Evolutionary conservation across 2,888 invertebrate genomes (phyloP), one percentile per base, ranked within the genome.

Genomic region (Drosophila percnosoma): DNA sequence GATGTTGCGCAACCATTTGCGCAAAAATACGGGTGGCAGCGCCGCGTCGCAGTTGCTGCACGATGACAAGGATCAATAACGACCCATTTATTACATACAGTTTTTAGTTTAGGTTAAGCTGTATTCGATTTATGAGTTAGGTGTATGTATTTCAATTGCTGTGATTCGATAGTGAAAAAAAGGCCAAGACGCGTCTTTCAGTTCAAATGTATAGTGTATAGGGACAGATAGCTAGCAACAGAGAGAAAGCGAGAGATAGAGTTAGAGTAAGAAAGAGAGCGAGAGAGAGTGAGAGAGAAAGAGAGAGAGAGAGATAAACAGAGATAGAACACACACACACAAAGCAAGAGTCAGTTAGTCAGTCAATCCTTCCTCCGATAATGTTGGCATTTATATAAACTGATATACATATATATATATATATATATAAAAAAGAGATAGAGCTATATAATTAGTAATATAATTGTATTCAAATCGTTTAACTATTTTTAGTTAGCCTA

Each of bases 1-100:
- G 67, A 93, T 93, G 89, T 82, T 93, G 62, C 85, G 93, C 53
- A 93, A 93, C 83, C 93, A 93, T 78, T 87, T 93, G 85, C 91
- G 93, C 49, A 93, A 92, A 68, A 92, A 92, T 38, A 92, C 90
- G 31, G 80, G 83, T 31, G 67, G 72, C 42, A 84, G 62, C 61
- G 84, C 78, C 61, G 33, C 40, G 61, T 29, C 40, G 21, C 73
- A 70, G 40, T 33, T 73, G 58, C 72, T 82, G 73, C 83, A 84
- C 57, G 90, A 91, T 34, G 86, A 89, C 61, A 90, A 91, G 82
- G 91, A 91, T 84, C 92, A 91, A 92, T 92, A 92, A 92, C 92
- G 91, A 92, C 92, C 90, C 92, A 91, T 83, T 82, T 88, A 84
- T 85, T 84, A 78, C 69, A 78, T 78, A 75, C 64, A 73, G 74